phyloP scores from a whole-genome alignment of 2,113 vertebrate genomes.

The Shinisaurus crocodilurus region DNA sequence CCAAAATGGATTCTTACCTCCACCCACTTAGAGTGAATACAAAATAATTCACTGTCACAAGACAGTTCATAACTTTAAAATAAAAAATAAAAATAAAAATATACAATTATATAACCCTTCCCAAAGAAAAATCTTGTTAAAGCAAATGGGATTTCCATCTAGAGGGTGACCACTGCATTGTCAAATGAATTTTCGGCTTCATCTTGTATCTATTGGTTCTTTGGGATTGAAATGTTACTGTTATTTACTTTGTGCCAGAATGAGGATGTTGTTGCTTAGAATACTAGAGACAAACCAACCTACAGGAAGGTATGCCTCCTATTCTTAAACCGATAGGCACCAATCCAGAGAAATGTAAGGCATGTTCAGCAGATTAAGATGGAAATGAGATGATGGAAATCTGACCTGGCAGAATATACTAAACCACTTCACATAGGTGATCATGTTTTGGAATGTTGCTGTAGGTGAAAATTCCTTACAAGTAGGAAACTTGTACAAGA shows the following conservation, averaged over 20 bases:
- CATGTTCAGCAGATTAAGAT: background rate
- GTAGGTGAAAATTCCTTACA: background rate
- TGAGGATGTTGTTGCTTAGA: background rate
- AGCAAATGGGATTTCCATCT: background rate
- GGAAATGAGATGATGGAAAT: background rate
- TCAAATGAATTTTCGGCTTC: background rate
- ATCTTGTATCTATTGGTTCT: background rate
- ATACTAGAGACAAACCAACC: background rate
- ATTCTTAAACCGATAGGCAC: background rate
- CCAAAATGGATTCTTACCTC: conserved; percentile 39
- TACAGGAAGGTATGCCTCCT: background rate
- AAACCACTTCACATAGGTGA: background rate
- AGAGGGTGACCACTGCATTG: background rate
- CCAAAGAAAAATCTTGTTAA: background rate
- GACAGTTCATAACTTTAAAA: conserved; percentile 5
- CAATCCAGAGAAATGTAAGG: background rate
- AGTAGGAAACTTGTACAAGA: background rate
- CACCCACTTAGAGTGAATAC: background rate
- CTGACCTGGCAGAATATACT: background rate
- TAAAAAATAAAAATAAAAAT: no score
- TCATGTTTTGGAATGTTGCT: background rate
- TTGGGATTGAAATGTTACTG: background rate
- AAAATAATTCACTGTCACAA: conserved; percentile 2
- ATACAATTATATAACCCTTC: background rate
- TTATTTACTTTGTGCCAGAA: background rate